Evolutionary conservation across 2,113 vertebrate genomes (phyloP).

Genomic region (Jacana jacana): DNA sequence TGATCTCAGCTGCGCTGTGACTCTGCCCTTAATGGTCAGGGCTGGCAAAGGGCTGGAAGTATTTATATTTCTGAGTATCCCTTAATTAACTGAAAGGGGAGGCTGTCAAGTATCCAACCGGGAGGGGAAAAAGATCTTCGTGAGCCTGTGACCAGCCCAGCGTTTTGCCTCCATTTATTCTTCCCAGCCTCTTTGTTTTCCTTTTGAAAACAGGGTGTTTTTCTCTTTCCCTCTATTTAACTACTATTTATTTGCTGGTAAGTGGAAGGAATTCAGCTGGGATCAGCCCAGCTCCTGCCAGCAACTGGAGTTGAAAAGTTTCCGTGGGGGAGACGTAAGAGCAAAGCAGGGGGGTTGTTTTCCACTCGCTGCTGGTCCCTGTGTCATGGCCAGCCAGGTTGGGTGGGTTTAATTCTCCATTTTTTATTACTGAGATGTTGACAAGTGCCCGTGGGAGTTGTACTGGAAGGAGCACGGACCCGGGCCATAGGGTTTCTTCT

Average conservation of each 20-base stretch:
- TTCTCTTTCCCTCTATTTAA: conserved; percentile 38
- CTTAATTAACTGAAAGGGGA: conserved; percentile 37
- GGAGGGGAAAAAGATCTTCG: not conserved
- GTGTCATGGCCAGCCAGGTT: not conserved
- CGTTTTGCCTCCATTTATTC: not conserved
- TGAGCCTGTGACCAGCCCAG: not conserved
- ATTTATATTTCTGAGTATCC: conserved; percentile 20
- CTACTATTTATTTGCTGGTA: conserved; percentile 59
- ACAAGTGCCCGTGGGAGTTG: not conserved
- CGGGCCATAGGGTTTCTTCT: not conserved
- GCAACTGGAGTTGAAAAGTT: conserved; percentile 34
- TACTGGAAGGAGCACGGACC: not conserved
- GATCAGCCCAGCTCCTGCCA: conserved; percentile 50
- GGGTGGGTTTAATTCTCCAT: conserved; percentile 2
- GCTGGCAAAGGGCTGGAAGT: conserved; percentile 21
- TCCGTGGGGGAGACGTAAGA: conserved; percentile 22
- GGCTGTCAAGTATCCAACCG: not conserved
- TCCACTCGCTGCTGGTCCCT: not conserved
- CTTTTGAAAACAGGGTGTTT: conserved; percentile 33
- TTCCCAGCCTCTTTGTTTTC: conserved; percentile 21
- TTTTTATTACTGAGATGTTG: conserved; percentile 17
- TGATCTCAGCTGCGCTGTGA: not conserved
- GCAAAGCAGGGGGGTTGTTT: conserved; percentile 20
- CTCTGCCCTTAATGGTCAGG: not conserved
- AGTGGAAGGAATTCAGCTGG: conserved; percentile 61